Evolutionary conservation across 2,113 vertebrate genomes (phyloP).

Genomic region (Gobius niger): DNA sequence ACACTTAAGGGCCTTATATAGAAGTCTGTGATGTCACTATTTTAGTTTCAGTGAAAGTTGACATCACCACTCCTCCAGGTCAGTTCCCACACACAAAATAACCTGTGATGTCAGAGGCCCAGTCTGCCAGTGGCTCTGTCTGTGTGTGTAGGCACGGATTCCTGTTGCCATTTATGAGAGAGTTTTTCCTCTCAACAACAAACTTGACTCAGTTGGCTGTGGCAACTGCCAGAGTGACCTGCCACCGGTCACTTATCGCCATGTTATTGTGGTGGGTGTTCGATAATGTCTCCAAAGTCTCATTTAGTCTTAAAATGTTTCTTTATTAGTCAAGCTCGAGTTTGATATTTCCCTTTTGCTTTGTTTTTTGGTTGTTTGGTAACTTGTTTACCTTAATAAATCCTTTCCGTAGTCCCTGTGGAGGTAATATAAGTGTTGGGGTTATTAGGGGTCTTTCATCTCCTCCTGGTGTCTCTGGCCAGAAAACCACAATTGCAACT

Average conservation of each 20-base stretch:
- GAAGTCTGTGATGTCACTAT: slow-evolving; percentile 34
- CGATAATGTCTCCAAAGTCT: background rate
- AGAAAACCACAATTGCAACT: too few relatives aligned
- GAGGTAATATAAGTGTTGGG: too few relatives aligned
- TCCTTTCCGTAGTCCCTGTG: too few relatives aligned
- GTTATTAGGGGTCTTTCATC: too few relatives aligned
- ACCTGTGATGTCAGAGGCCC: slow-evolving; percentile 40
- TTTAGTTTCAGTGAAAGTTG: slow-evolving; percentile 26
- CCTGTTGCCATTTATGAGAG: slow-evolving; percentile 21
- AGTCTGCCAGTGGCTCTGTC: slow-evolving; percentile 19
- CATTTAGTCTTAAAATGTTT: too few relatives aligned
- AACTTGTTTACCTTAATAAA: too few relatives aligned
- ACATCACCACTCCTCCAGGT: slow-evolving; percentile 21
- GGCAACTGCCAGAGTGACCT: background rate
- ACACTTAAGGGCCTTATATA: background rate
- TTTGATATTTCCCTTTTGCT: too few relatives aligned
- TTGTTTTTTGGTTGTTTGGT: too few relatives aligned
- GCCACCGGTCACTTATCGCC: slow-evolving; percentile 10
- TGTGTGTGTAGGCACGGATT: slow-evolving; percentile 33
- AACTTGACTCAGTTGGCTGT: background rate
- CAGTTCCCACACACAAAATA: slow-evolving; percentile 30
- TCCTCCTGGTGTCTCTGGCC: too few relatives aligned
- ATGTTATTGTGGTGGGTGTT: background rate
- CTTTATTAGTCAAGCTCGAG: too few relatives aligned
- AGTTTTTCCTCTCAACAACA: slow-evolving; percentile 33